Evolutionary conservation across 2,797 vertebrate genomes (phyloP).

Genomic region (Oreochromis grahami): DNA sequence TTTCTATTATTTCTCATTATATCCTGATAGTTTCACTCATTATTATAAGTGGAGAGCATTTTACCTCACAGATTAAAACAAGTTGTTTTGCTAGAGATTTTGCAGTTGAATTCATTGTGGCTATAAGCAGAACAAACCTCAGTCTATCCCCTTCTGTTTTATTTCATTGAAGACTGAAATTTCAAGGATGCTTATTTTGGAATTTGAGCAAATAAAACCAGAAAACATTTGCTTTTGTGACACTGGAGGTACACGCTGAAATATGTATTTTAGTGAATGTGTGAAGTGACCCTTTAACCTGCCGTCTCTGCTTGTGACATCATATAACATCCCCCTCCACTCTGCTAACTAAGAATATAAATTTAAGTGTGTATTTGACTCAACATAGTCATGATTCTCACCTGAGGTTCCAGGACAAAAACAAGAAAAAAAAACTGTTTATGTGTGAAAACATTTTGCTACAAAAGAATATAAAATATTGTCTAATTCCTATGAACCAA

Average conservation of each 20-base stretch:
- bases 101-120: background rate
- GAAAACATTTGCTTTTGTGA: background rate
- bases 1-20: background rate
- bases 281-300: slow-evolving; percentile 11
- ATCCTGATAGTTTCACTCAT: background rate
- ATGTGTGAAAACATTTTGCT: slow-evolving; percentile 84
- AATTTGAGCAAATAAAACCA: background rate
- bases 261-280: background rate
- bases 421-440: slow-evolving; percentile 60
- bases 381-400: slow-evolving; percentile 80
- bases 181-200: background rate
- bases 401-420: slow-evolving; percentile 78
- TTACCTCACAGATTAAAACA: background rate
- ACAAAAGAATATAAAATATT: slow-evolving; percentile 78
- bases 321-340: slow-evolving; percentile 37
- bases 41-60: background rate
- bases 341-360: slow-evolving; percentile 58
- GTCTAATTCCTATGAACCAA: slow-evolving; percentile 72
- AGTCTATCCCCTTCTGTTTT: background rate
- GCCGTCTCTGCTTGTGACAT: slow-evolving; percentile 17
- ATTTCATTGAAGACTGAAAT: background rate
- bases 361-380: slow-evolving; percentile 69
- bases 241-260: background rate
- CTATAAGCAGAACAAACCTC: background rate
- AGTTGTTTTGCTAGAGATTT: background rate